Evolutionary conservation across 2,888 invertebrate species (phyloP).

Genomic region (Caenorhabditis japonica): DNA sequence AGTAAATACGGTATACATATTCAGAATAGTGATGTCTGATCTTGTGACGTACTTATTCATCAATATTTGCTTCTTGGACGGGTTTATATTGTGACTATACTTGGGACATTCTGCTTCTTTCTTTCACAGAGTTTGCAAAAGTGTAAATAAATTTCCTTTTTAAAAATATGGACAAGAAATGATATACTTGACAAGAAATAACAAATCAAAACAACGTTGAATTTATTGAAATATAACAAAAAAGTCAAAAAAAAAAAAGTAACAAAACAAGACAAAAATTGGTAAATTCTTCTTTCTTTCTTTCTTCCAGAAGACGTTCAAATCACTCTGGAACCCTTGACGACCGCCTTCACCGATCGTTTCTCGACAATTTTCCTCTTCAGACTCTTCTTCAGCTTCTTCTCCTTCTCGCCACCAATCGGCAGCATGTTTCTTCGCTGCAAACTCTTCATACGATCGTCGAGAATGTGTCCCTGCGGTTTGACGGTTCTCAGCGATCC

Average conservation of each 20-base stretch:
- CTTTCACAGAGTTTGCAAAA: too few relatives aligned
- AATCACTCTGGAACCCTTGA: conserved; percentile 54
- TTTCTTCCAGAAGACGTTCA: too few relatives aligned
- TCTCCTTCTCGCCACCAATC: conserved; percentile 53
- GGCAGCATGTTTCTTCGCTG: conserved; percentile 63
- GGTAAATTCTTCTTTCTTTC: too few relatives aligned
- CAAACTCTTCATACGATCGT: conserved; percentile 61
- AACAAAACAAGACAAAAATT: conserved; percentile 13
- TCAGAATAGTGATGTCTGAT: too few relatives aligned
- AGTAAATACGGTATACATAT: too few relatives aligned
- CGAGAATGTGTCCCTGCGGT: conserved; percentile 60
- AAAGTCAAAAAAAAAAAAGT: background rate
- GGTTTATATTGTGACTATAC: too few relatives aligned
- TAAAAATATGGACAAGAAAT: too few relatives aligned
- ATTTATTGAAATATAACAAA: background rate
- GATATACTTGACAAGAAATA: too few relatives aligned
- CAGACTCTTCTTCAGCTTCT: conserved; percentile 53
- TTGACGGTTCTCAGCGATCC: conserved; percentile 53
- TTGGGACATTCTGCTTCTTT: too few relatives aligned
- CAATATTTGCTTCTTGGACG: too few relatives aligned
- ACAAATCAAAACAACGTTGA: background rate
- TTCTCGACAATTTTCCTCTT: conserved; percentile 57
- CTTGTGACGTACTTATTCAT: too few relatives aligned
- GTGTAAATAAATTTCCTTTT: too few relatives aligned
- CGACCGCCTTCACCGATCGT: conserved; percentile 44